Evolutionary conservation across 2,888 invertebrate species (phyloP), one percentile per base, ranked within the genome.

Genomic region (Caenorhabditis japonica): DNA sequence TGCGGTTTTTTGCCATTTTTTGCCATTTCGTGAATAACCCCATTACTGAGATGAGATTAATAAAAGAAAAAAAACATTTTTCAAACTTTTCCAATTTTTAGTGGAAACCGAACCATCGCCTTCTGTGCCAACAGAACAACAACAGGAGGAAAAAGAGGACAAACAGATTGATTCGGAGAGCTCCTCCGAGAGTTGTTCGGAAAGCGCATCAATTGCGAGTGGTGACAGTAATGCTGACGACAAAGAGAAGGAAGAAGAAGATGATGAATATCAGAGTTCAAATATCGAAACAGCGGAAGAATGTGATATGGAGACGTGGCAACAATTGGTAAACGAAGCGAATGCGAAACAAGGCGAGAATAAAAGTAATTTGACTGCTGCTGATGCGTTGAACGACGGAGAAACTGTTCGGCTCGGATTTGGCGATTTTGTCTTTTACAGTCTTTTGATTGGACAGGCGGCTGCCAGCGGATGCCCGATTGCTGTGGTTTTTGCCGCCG

Each of bases 371-470:
- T 5, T 33, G 12, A 80, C 80, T 12, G 76, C 76, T 10, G 77
- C 72, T 3, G 80, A 81, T 34, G 78, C 80, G 2, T 55, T 81
- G 19, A 75, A 80, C 39, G 81, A 80, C 39, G 72, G 69, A 25
- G 83, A 77, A 30, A 64, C 77, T 1, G 58, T 80, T 13, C 81
- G 82, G 17, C 82, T 84, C 17, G 84, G 84, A n/a, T 81, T 84
- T 72, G 84, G 84, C 33, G 84, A 84, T 39, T 84, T 84, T 51
- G 83, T 84, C 27, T 84, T 84, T 77, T 84, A 84, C 75, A 77
- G 83, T 66, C 62, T 84, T 17, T 66, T 84, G n/a, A 80, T 83
- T 46, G 84, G 84, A 21, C 80, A 80, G 61, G 75, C 84, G 2
- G 83, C 83, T 5, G 49, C 59, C 10, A 39, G 61, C 10, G 82